Conservation (phyloP, 2,113 vertebrate species). For the Castor canadensis region DNA sequence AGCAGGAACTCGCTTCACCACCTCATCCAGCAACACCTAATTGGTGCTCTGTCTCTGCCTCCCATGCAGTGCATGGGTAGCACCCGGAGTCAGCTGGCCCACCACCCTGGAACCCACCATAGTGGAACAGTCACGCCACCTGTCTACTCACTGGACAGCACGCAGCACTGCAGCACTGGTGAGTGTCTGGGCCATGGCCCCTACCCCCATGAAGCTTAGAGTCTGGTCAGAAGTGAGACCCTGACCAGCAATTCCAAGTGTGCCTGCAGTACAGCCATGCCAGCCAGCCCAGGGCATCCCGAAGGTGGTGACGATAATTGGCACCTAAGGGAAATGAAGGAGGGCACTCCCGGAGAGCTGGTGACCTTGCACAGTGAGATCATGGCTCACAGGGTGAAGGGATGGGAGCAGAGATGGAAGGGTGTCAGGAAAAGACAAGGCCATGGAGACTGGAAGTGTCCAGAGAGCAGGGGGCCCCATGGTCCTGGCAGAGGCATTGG, state of each 20-base stretch:
- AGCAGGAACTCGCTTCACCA: rapidly evolving
- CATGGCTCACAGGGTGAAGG: background rate
- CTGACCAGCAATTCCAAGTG: rapidly evolving
- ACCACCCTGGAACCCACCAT: too few relatives aligned
- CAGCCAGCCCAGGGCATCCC: background rate
- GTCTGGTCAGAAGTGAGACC: background rate
- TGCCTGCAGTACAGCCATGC: background rate
- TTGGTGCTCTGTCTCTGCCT: rapidly evolving
- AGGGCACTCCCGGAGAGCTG: background rate
- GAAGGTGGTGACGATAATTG: background rate
- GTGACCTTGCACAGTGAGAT: background rate
- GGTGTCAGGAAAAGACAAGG: background rate
- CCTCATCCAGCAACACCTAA: rapidly evolving
- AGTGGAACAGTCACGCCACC: rapidly evolving
- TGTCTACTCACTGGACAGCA: rapidly evolving
- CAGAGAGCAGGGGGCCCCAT: background rate
- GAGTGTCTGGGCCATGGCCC: background rate
- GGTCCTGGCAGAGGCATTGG: background rate
- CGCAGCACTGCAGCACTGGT: background rate
- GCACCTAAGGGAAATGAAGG: background rate
- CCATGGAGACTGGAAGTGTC: rapidly evolving
- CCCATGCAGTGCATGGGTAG: background rate
- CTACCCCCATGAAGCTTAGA: background rate
- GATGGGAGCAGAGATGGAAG: background rate
- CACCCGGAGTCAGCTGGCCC: background rate